Evolutionary conservation across 2,888 invertebrate species (phyloP).

Genomic region (Macrosoma leucophasiata): DNA sequence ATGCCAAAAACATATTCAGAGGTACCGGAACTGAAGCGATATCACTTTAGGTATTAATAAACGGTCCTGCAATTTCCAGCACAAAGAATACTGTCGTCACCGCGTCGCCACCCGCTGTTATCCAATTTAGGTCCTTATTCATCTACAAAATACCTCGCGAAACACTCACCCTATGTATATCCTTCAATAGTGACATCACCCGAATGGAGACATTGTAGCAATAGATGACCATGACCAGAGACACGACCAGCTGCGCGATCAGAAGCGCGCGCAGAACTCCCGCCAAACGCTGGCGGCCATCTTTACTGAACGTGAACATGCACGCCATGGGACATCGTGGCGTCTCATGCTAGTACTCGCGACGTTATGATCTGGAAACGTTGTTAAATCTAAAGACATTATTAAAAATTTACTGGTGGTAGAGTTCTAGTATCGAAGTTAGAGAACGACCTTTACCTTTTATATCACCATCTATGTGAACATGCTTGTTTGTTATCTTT

Average conservation of each 20-base stretch:
- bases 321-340: slow-evolving; percentile 57
- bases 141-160: background rate
- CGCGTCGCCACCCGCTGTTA: background rate
- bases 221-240: slow-evolving; percentile 59
- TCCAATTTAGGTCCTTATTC: background rate
- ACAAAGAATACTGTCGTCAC: too few relatives aligned
- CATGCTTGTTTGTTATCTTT: too few relatives aligned
- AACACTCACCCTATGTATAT: slow-evolving; percentile 53
- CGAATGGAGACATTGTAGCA: slow-evolving; percentile 60
- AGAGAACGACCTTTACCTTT: too few relatives aligned
- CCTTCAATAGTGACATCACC: slow-evolving; percentile 53
- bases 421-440: too few relatives aligned
- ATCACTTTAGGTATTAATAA: too few relatives aligned
- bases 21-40: too few relatives aligned
- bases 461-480: too few relatives aligned
- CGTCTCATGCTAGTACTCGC: slow-evolving; percentile 46
- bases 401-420: too few relatives aligned
- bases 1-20: too few relatives aligned
- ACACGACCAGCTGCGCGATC: slow-evolving; percentile 57
- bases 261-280: slow-evolving; percentile 57
- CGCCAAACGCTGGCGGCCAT: slow-evolving; percentile 53
- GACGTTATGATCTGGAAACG: slow-evolving; percentile 11
- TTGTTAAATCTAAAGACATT: background rate
- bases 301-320: slow-evolving; percentile 53
- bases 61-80: too few relatives aligned